A percentile compares a stretch with the other conserved stretches of the same genome.
These are phyloP conservation scores for Drosophila neocordata DNA, from an alignment of 1,140 invertebrate species.

Conservation along the genomic window DNA sequence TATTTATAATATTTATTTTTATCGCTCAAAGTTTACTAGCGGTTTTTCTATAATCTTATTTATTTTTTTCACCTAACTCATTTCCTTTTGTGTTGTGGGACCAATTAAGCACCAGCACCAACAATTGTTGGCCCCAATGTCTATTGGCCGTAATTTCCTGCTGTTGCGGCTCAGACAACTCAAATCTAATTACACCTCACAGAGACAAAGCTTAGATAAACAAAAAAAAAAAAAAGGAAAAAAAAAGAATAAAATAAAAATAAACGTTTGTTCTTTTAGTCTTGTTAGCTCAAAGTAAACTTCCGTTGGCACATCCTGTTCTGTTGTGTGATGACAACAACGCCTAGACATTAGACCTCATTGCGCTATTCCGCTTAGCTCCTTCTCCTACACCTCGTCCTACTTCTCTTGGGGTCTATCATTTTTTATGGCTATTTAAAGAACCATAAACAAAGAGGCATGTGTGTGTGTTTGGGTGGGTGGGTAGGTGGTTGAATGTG, in stretches of 20 bases:
- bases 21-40: background rate
- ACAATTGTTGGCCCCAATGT: slow-evolving; percentile 38
- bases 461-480: slow-evolving; percentile 1
- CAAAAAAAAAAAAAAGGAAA: slow-evolving; percentile 17
- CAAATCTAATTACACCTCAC: slow-evolving; percentile 46
- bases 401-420: slow-evolving; percentile 55
- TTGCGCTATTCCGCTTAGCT: no score
- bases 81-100: background rate
- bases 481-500: background rate
- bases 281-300: slow-evolving; percentile 69
- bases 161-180: slow-evolving; percentile 14
- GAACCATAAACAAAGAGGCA: slow-evolving; percentile 53
- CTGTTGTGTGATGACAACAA: slow-evolving; percentile 2
- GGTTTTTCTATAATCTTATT: background rate
- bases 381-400: background rate
- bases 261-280: slow-evolving; percentile 36
- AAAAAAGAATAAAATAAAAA: slow-evolving; percentile 17
- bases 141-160: slow-evolving; percentile 61
- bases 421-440: slow-evolving; percentile 77
- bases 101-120: slow-evolving; percentile 1
- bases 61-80: background rate
- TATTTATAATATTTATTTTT: background rate
- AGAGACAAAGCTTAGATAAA: slow-evolving; percentile 17
- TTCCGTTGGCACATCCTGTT: slow-evolving; percentile 72
- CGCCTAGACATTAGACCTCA: slow-evolving; percentile 26